Base-by-base conservation (phyloP, 2,797 vertebrate species). In the Bufotes viridis region DNA sequence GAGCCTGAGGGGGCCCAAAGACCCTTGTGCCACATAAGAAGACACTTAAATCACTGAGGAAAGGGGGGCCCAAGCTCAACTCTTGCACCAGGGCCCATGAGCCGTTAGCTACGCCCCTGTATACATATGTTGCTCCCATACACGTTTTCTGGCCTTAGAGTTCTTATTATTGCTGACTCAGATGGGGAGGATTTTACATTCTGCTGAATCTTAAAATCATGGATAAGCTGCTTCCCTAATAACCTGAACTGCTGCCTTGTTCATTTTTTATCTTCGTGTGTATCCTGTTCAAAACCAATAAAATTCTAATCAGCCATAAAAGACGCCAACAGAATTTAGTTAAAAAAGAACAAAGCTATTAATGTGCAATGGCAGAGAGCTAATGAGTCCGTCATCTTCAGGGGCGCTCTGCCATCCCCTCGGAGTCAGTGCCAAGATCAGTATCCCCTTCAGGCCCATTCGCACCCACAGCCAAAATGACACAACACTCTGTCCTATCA, bases 251-350 rank as follows among this genome's bases (percentile, higher is more conserved):
- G 61, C 53, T 75, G 82, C 20, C 29, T 42, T 63, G 11, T 72
- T 42, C 67, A 18, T 26, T 61, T 65, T 85, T 70, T 26, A 79
- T 79, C 51, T 79, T 69, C 13, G 42, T 42, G 61, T 80, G 76
- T 67, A 76, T 85, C 72, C 83, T 85, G 58, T 84, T 65, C 58
- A 76, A 82, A 76, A 61, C 58, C 72, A 49, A 61, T 63, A 85
- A 85, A 78, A 85, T 53, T 42, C 20, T 76, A 85, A 76, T 78
- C 72, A 85, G 83, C 58, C 61, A 63, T 76, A 85, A 85, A 63
- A 76, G 72, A 17, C n/a, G 61, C 61, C 84, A 86, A 57, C 14
- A 34, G 22, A 85, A 63, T 63, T 51, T 10, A 76, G 34, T 24
- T 20, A 51, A n/a, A 51, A 18, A 53, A 61, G 34, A 24, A 75